Base-by-base conservation (phyloP, 1,140 invertebrate species). In the Sipha flava region DNA sequence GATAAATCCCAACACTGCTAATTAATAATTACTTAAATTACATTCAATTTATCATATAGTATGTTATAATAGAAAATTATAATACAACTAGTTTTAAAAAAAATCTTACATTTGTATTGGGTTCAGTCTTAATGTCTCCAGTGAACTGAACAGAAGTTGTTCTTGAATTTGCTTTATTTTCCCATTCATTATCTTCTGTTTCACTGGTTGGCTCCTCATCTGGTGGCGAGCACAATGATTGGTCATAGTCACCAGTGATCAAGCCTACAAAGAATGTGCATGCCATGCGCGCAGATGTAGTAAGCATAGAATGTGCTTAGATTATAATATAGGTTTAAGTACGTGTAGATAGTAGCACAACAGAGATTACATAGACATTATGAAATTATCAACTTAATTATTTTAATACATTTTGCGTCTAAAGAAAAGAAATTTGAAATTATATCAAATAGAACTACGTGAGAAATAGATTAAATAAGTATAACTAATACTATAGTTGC, bases 91-190 rank as follows among this genome's bases (percentile, higher is more conserved):
- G 4, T 40, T 4, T 6, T 40, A 6, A 40, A 6, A 5, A 14
- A 59, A 37, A 66, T 72, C 79, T 49, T 68, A 81, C 92, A 89
- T 90, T 93, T 84, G 88, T 88, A 64, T 89, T 89, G 85, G 92
- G 91, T 31, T 90, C 90, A 37, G 90, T 88, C 77, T 93, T 91
- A 1, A 81, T 81, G 52, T 87, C 86, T 85, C 95, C 94, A 40
- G 91, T 93, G 86, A 97, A 96, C 86, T 95, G 96, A 81, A 97
- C 94, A 5, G 92, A 93, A 84, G 94, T 92, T 9, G 91, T 93
- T 77, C 94, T 87, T 2, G 93, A 93, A 2, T 91, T 90, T 84
- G 95, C 93, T 81, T 89, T 89, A 82, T 93, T 92, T 85, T 93
- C 90, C 90, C 92, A 93, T 79, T 89, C 89, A 81, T 90, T 90